Evolutionary conservation across 2,113 vertebrate species (phyloP), one percentile per base, ranked within the genome.

Genomic region (Geococcyx californianus): DNA sequence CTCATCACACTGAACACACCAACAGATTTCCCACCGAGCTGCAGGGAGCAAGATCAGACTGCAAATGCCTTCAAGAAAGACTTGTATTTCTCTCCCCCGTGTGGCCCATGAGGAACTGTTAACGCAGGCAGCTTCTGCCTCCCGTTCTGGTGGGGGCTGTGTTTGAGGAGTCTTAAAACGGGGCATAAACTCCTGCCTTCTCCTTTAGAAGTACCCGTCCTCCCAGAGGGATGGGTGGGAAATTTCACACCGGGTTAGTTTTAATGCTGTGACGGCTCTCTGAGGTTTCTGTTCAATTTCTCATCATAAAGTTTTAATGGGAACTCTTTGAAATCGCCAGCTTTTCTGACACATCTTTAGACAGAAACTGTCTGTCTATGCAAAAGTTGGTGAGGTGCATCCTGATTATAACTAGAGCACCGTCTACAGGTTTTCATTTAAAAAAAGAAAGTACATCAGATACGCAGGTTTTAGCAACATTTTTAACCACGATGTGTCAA

Each of bases 301-400:
- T 93, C 73, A 18, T 81, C 88, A 90, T 96, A 95, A 97, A 96
- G 80, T 90, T 96, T 96, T 96, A 97, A 96, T 96, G 92, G 94
- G 58, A 82, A 34, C 66, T 72, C 92, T 89, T 89, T 60, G 83
- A 93, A 96, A 96, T 60, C 70, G 90, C 79, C 87, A 88, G 85
- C 31, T 90, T 84, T 69, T 74, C 88, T n/a, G 83, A 72, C 76
- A 75, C 51, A n/a, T 81, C 93, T 89, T 84, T 77, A 87, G 78
- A n/a, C 28, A 92, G 87, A 95, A 95, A 94, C 33, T 94, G 93
- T 78, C 91, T 92, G 69, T 44, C 94, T 95, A 28, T 72, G 95
- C 93, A 85, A 76, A 97, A 94, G 62, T 36, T 79, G 87, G 77
- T 66, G 87, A 96, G 95, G 94, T 95, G 89, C 87, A 87, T 89